Percentiles rank a stretch among this genome's conserved stretches.
phyloP scores from a whole-genome alignment of 2,113 vertebrate genomes.

The Muntiacus reevesi region DNA sequence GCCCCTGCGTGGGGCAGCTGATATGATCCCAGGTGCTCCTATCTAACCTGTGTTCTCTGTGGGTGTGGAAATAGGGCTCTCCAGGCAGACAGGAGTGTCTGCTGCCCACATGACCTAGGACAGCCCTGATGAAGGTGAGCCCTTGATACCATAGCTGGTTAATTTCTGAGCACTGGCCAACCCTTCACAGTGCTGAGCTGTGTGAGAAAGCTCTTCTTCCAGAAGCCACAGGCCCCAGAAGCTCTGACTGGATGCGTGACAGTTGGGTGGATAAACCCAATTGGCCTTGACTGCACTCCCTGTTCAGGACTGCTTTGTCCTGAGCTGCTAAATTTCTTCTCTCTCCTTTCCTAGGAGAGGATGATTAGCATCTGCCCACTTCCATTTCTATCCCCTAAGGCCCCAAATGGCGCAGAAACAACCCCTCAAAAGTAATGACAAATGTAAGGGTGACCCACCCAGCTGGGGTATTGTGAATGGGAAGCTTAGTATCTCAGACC shows the following conservation, averaged over 20 bases:
- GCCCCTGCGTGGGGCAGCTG: not conserved
- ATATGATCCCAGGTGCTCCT: not conserved
- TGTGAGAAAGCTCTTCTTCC: not conserved
- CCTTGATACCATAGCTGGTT: not conserved
- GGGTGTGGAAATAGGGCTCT: not conserved
- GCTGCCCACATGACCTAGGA: not conserved
- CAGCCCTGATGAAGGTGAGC: not conserved
- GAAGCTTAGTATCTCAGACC: not conserved
- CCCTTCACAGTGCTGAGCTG: not conserved
- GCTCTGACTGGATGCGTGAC: not conserved
- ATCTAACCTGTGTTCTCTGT: not conserved
- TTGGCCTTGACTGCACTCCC: not conserved
- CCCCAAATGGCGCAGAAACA: not conserved
- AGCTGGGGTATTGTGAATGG: not conserved
- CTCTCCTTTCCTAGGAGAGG: not conserved
- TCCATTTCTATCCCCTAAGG: not conserved
- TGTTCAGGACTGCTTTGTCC: not conserved
- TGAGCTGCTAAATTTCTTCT: not conserved
- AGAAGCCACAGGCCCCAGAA: not conserved
- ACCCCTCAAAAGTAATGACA: not conserved
- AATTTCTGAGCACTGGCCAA: not conserved
- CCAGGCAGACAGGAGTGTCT: not conserved
- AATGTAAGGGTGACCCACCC: not conserved
- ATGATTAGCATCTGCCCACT: not conserved
- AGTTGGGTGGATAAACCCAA: not conserved